phyloP scores from a whole-genome alignment of 2,113 vertebrate species.

The Corythoichthys haematopterus region DNA sequence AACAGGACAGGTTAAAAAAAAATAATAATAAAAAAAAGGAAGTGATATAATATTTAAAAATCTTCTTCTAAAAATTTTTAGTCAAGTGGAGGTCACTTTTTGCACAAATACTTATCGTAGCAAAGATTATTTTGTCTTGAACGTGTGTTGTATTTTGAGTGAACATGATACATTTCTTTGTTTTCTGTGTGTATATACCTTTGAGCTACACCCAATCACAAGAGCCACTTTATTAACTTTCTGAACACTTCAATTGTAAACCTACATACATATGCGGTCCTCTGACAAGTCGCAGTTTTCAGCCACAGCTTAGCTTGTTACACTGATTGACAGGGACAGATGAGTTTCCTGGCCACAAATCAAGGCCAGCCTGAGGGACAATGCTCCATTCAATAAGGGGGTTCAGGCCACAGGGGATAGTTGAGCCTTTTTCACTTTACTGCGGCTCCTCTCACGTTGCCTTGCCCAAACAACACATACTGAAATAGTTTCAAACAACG shows the following conservation, averaged over 20 bases:
- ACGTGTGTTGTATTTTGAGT: too few species aligned
- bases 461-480: constrained; percentile 15
- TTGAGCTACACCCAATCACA: not conserved
- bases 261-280: not conserved
- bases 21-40: too few species aligned
- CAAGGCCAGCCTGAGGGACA: constrained; percentile 47
- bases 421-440: constrained; percentile 39
- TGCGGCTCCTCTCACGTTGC: constrained; percentile 25
- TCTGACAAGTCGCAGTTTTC: constrained; percentile 45
- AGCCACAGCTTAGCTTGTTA: constrained; percentile 34
- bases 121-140: too few species aligned
- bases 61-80: too few species aligned
- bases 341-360: constrained; percentile 54
- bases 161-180: too few species aligned
- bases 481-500: constrained; percentile 3
- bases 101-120: too few species aligned
- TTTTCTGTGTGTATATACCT: not conserved
- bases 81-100: too few species aligned
- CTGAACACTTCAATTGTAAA: not conserved
- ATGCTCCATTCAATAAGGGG: constrained; percentile 52
- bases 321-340: constrained; percentile 62
- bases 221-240: not conserved
- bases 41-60: too few species aligned
- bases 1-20: too few species aligned
- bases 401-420: constrained; percentile 38